These are phyloP conservation scores for Drosophila kepulauana DNA, from an alignment of 1,140 invertebrate genomes.

Conservation along the genomic window DNA sequence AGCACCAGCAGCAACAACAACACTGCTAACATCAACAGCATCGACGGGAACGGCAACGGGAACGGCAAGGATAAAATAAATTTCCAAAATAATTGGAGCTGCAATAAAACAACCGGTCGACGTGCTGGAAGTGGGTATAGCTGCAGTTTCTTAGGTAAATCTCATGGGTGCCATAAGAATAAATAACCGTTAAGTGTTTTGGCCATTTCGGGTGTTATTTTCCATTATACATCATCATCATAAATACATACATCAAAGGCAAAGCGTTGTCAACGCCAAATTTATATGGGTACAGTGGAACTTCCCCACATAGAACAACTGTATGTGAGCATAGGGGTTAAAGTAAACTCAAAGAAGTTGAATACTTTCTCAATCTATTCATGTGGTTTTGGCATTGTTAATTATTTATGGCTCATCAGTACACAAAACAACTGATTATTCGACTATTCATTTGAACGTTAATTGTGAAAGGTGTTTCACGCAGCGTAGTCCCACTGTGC, in stretches of 20 bases:
- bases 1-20: slow-evolving; percentile 32
- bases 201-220: slow-evolving; percentile 11
- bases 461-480: slow-evolving; percentile 37
- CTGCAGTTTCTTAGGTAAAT: slow-evolving; percentile 84
- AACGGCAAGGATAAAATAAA: slow-evolving; percentile 81
- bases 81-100: slow-evolving; percentile 85
- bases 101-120: slow-evolving; percentile 84
- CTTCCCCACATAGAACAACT: background rate
- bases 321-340: background rate
- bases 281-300: background rate
- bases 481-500: slow-evolving; percentile 23
- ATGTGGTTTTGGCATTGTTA: slow-evolving; percentile 1
- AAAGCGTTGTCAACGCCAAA: background rate
- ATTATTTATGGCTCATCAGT: slow-evolving; percentile 30
- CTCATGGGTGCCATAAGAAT: slow-evolving; percentile 31
- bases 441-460: slow-evolving; percentile 11
- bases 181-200: slow-evolving; percentile 38
- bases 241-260: slow-evolving; percentile 1
- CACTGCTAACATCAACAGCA: slow-evolving; percentile 41
- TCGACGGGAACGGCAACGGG: slow-evolving; percentile 25
- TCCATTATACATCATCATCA: background rate
- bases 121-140: slow-evolving; percentile 83
- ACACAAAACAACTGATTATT: slow-evolving; percentile 13
- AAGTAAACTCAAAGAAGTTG: background rate
- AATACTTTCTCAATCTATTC: background rate